Percentiles rank a stretch among this genome's conserved stretches.
phyloP scores from a whole-genome alignment of 2,888 invertebrate genomes.

The Nysson spinosus region DNA sequence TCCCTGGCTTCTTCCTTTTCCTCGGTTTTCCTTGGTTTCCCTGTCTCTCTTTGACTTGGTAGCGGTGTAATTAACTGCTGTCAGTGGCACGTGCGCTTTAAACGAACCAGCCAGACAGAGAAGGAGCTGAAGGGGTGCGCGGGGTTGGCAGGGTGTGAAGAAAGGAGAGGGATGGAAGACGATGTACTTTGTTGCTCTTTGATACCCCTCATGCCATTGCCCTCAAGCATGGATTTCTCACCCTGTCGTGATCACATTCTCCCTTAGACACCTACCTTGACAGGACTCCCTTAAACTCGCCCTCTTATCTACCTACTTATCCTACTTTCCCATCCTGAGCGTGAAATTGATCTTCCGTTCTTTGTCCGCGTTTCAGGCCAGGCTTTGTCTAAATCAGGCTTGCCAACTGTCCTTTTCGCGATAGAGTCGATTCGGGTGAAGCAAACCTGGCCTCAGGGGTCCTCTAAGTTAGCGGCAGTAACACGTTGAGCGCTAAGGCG shows the following conservation, averaged over 20 bases:
- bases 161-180: conserved; percentile 7
- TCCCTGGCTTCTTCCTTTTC: conserved; percentile 10
- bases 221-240: conserved; percentile 25
- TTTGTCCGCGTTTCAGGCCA: conserved; percentile 23
- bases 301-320: conserved; percentile 39
- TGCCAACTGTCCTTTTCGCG: background rate
- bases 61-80: conserved; percentile 64
- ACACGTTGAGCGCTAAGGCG: too few species aligned
- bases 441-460: too few species aligned
- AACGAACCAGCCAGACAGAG: conserved; percentile 21
- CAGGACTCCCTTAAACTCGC: conserved; percentile 18
- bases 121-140: too few species aligned
- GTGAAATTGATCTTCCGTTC: conserved; percentile 37
- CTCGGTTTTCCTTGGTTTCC: background rate
- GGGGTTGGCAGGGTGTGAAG: conserved; percentile 15
- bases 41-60: conserved; percentile 44
- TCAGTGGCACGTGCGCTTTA: conserved; percentile 60
- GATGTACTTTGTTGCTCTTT: conserved; percentile 6
- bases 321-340: conserved; percentile 23
- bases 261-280: conserved; percentile 24
- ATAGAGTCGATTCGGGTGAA: too few species aligned
- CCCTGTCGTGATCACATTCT: conserved; percentile 39
- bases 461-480: too few species aligned
- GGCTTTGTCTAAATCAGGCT: background rate
- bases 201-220: conserved; percentile 24